Evolutionary conservation across 2,888 invertebrate genomes (phyloP).

Genomic region (Platycheirus albimanus): DNA sequence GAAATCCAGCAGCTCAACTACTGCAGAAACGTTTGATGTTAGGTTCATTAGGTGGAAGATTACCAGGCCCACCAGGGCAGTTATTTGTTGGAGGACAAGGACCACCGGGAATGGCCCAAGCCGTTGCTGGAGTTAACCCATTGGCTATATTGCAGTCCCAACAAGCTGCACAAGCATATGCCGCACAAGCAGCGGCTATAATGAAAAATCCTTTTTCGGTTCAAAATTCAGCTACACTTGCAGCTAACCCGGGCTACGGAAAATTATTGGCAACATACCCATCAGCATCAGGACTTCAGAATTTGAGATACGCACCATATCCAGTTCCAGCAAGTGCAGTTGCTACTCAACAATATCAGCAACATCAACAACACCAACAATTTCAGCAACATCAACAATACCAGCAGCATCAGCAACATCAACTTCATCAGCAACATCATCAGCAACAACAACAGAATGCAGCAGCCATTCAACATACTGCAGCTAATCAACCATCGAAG

Average conservation of each 20-base stretch:
- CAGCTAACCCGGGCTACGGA: constrained; percentile 86
- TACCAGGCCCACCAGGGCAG: constrained; percentile 84
- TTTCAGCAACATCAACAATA: constrained; percentile 76
- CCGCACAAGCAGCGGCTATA: constrained; percentile 81
- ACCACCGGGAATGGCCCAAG: too few species aligned
- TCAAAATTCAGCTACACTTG: constrained; percentile 84
- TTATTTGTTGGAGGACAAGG: constrained; percentile 84
- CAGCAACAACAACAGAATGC: constrained; percentile 74
- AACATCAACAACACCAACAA: too few species aligned
- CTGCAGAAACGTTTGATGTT: constrained; percentile 88
- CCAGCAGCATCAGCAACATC: constrained; percentile 75
- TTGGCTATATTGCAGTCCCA: constrained; percentile 84
- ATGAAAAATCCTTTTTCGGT: constrained; percentile 83
- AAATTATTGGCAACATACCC: constrained; percentile 87
- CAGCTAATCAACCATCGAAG: too few species aligned
- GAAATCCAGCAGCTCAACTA: constrained; percentile 89
- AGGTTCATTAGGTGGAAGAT: constrained; percentile 86
- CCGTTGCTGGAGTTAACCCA: constrained; percentile 84
- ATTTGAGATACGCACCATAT: constrained; percentile 86
- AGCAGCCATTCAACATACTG: too few species aligned
- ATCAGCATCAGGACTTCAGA: constrained; percentile 83
- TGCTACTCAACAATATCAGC: constrained; percentile 83
- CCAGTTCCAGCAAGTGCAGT: constrained; percentile 84
- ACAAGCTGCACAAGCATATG: constrained; percentile 81
- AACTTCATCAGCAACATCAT: constrained; percentile 56